A percentile compares a stretch with the other conserved stretches of the same genome.
Conservation (phyloP, 2,888 invertebrate species). For the Rotaria macrura region DNA sequence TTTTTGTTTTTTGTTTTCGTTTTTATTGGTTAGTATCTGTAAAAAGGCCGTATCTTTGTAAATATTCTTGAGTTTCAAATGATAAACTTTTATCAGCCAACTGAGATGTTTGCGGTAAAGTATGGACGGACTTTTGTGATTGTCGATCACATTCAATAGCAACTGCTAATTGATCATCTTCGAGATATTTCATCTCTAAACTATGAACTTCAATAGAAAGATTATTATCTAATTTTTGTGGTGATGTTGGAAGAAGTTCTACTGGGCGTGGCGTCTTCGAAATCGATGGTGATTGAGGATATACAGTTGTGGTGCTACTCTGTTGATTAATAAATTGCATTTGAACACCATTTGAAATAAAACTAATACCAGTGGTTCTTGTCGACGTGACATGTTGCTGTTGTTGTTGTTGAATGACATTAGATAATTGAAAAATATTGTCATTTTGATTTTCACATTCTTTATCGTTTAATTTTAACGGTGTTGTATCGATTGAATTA, state of each 20-base stretch:
- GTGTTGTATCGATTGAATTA: not conserved
- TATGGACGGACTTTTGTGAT: not conserved
- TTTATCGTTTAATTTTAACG: not conserved
- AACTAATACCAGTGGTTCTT: not conserved
- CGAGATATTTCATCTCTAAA: constrained; percentile 48
- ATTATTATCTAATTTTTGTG: constrained; percentile 30
- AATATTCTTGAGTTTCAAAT: constrained; percentile 5
- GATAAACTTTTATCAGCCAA: not conserved
- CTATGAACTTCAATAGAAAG: constrained; percentile 44
- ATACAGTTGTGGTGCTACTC: not conserved
- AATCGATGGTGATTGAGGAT: not conserved
- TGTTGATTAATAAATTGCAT: constrained; percentile 13
- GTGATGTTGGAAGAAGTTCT: not conserved
- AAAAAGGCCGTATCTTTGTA: not conserved
- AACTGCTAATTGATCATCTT: constrained; percentile 45
- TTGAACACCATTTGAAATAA: not conserved
- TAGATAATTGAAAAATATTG: not conserved
- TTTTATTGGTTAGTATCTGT: not conserved
- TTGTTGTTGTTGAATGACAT: not conserved
- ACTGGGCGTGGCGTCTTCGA: not conserved
- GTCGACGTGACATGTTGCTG: not conserved
- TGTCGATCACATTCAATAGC: not conserved
- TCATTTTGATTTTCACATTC: not conserved
- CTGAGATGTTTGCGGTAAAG: not conserved
- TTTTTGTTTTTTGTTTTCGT: not conserved